Percentiles rank a stretch among this genome's conserved stretches.
Conservation (phyloP, 1,140 invertebrate genomes). For the Heliconius hewitsoni region DNA sequence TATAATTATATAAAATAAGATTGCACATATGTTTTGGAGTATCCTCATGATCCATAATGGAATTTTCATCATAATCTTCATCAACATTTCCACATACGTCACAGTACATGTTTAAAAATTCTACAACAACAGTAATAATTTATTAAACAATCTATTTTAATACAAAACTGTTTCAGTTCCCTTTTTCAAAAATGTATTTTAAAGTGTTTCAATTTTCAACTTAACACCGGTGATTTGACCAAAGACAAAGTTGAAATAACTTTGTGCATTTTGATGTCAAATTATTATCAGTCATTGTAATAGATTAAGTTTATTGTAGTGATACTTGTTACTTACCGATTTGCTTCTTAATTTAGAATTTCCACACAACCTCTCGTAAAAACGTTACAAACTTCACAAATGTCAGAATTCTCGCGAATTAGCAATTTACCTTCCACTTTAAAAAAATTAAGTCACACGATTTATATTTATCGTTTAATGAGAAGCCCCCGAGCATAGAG, state of each 20-base stretch:
- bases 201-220: not conserved
- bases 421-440: not conserved
- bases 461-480: not conserved
- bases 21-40: slow-evolving; percentile 61
- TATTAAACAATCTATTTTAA: not conserved
- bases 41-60: slow-evolving; percentile 43
- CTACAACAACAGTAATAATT: not conserved
- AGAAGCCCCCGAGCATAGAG: not conserved
- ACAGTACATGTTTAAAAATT: slow-evolving; percentile 40
- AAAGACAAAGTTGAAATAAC: slow-evolving; percentile 6
- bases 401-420: not conserved
- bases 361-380: not conserved
- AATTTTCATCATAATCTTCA: slow-evolving; percentile 55
- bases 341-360: not conserved
- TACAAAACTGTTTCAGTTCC: not conserved
- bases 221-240: not conserved
- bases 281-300: not conserved
- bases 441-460: not conserved
- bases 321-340: not conserved
- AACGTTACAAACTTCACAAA: slow-evolving; percentile 1
- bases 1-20: slow-evolving; percentile 52
- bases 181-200: not conserved
- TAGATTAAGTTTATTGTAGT: not conserved
- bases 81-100: slow-evolving; percentile 56
- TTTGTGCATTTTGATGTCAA: not conserved